These are phyloP conservation scores for Chiloscyllium punctatum DNA, from an alignment of 2,797 vertebrate genomes.

Conservation along the genomic window DNA sequence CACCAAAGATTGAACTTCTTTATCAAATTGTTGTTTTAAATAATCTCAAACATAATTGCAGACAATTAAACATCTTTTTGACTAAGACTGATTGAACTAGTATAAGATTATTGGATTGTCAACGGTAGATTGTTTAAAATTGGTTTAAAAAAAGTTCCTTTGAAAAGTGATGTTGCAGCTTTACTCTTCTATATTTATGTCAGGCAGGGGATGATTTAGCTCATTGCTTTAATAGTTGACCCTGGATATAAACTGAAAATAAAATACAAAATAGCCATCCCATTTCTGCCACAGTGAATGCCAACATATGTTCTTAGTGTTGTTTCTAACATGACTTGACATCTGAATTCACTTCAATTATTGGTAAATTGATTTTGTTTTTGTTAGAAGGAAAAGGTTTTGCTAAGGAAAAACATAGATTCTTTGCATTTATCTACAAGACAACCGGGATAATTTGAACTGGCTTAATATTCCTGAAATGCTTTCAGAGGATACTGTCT, in stretches of 20 bases:
- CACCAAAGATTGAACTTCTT: not conserved
- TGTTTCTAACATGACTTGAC: conserved; percentile 34
- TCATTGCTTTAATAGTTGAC: conserved; percentile 25
- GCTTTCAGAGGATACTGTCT: conserved; percentile 56
- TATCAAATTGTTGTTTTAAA: not conserved
- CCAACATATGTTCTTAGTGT: conserved; percentile 15
- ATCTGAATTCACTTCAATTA: conserved; percentile 38
- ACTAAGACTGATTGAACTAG: conserved; percentile 10
- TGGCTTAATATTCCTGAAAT: conserved; percentile 54
- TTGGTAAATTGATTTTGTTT: conserved; percentile 37
- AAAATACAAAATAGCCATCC: conserved; percentile 31
- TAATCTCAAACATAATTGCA: conserved; percentile 15
- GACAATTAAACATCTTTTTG: conserved; percentile 14
- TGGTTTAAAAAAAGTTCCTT: not conserved
- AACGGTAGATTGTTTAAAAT: conserved; percentile 24
- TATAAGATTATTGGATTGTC: conserved; percentile 22
- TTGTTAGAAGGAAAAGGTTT: conserved; percentile 9
- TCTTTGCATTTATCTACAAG: conserved; percentile 36
- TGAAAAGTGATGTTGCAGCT: conserved; percentile 19
- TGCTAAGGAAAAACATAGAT: conserved; percentile 5
- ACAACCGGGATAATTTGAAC: conserved; percentile 28
- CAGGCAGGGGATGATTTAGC: conserved; percentile 24
- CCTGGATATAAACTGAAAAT: conserved; percentile 22
- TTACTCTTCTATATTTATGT: conserved; percentile 16
- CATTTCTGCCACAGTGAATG: conserved; percentile 26